Evolutionary conservation across 1,140 invertebrate genomes (phyloP).

Genomic region (Ptiloglossa arizonensis): DNA sequence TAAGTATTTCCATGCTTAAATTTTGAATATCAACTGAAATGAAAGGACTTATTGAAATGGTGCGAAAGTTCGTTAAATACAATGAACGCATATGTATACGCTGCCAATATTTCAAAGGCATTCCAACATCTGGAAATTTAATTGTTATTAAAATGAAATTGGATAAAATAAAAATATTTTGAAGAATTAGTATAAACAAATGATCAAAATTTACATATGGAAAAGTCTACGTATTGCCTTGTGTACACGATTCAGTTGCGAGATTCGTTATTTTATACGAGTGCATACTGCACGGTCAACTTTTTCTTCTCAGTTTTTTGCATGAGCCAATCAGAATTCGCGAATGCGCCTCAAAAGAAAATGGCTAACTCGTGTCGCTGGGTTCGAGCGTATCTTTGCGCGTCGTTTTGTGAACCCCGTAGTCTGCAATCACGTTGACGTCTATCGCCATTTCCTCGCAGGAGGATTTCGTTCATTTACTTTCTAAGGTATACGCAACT

Average conservation of each 20-base stretch:
- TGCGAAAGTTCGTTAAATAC: background rate
- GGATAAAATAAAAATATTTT: background rate
- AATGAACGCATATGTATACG: background rate
- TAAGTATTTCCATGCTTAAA: background rate
- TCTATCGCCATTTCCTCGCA: constrained; percentile 87
- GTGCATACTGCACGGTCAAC: constrained; percentile 65
- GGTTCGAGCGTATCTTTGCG: constrained; percentile 85
- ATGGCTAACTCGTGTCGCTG: constrained; percentile 81
- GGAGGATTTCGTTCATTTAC: constrained; percentile 70
- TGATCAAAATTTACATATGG: background rate
- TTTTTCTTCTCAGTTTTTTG: constrained; percentile 70
- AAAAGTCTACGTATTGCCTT: background rate
- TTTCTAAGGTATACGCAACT: constrained; percentile 68
- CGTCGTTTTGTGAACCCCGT: constrained; percentile 89
- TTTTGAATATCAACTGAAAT: background rate
- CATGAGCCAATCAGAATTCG: constrained; percentile 79
- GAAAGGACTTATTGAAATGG: background rate
- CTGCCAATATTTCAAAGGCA: background rate
- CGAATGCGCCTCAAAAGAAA: constrained; percentile 73
- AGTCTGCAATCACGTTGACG: constrained; percentile 89
- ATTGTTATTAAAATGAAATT: background rate
- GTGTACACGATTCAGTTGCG: constrained; percentile 17
- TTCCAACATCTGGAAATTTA: background rate
- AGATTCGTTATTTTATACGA: constrained; percentile 62
- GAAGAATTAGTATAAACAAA: background rate